Base-by-base conservation (phyloP, 2,888 invertebrate species). In the Netelia fuscicornis region DNA sequence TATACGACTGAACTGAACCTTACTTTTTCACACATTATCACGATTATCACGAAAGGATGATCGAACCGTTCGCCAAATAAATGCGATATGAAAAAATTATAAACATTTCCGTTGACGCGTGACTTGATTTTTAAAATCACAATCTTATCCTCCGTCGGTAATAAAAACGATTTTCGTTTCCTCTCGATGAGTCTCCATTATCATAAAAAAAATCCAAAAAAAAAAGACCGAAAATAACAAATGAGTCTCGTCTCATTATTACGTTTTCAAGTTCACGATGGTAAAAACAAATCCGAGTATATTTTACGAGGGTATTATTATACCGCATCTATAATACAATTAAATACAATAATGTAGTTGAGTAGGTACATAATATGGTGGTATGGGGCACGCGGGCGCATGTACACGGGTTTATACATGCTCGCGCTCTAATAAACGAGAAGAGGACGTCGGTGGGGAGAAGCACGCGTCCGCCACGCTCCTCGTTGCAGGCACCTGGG, bases 381-480 rank as follows among this genome's bases (percentile, higher is more conserved):
- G 25, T 25, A 20, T 54, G 30, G 6, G 30, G 30, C 30, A 30
- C 17, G 5, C 30, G 30, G 30, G 30, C 30, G 30, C 30, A 71
- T 67, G 62, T 58, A 42, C 56, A 13, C 10, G 25, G 20, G 42
- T 64, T n/a, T 37, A 64, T 52, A 67, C 54, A 42, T 23, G 54
- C n/a, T 62, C 20, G 70, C 37, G 62, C 54, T 68, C 62, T 79
- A 79, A 71, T 83, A 79, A 85, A 85, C 60, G 71, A 42, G n/a
- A 74, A 74, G 25, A 81, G 64, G 84, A 70, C 78, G 83, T 42
- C 48, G 56, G 13, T 70, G 80, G 71, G 91, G 91, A 91, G 90
- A 91, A 91, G 91, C 92, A 92, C 92, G 92, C 92, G 92, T 91
- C 92, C 80, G 90, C 90, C 91, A 91, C 91, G 91, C 90, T 91